phyloP scores from a whole-genome alignment of 1,140 invertebrate genomes.

The Rhagoletis pomonella region DNA sequence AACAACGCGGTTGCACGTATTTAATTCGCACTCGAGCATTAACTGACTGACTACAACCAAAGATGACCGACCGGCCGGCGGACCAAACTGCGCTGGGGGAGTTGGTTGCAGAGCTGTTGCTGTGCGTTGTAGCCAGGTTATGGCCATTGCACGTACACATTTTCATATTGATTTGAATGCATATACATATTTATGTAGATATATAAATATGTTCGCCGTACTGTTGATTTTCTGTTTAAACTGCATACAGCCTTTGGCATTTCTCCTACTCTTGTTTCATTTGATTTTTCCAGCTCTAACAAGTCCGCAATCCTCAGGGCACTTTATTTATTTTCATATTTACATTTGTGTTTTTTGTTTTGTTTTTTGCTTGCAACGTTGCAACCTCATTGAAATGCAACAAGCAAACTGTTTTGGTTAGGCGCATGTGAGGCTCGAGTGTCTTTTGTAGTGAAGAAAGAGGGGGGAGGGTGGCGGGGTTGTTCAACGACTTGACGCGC shows the following conservation, averaged over 20 bases:
- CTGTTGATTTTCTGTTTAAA: neutral
- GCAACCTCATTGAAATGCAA: conserved; percentile 37
- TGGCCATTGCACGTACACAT: neutral
- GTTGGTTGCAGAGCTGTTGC: too few relatives aligned
- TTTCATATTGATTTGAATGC: neutral
- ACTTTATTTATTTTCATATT: neutral
- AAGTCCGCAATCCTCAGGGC: neutral
- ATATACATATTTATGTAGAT: too few relatives aligned
- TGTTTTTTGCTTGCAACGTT: neutral
- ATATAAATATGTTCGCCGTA: too few relatives aligned
- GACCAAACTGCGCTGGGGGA: neutral
- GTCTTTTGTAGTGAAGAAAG: neutral
- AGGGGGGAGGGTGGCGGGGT: neutral
- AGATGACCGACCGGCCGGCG: neutral
- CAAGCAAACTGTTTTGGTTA: conserved; percentile 26
- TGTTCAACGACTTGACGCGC: neutral
- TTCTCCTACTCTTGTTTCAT: neutral
- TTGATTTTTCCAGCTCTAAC: neutral
- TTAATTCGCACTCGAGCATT: neutral
- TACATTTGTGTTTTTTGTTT: neutral
- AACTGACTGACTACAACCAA: neutral
- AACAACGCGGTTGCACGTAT: neutral
- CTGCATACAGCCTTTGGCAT: neutral
- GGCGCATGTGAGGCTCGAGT: neutral
- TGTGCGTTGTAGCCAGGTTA: neutral